These are phyloP conservation scores for Heterohyrax brucei DNA, from an alignment of 2,797 vertebrate genomes.

Conservation along the genomic window DNA sequence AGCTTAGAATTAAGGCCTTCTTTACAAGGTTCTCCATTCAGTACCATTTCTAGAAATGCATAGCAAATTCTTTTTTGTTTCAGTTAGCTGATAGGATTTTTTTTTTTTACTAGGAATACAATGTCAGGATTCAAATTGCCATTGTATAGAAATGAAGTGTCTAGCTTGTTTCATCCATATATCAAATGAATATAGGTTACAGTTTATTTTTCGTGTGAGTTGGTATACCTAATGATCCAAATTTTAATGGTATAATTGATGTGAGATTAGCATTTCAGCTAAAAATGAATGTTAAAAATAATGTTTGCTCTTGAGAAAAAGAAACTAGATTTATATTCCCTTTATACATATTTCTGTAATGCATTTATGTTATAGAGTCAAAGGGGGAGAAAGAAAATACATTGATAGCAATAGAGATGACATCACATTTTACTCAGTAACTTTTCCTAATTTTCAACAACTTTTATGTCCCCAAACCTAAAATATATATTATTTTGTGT, in stretches of 20 bases:
- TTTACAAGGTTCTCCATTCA: constrained; percentile 61
- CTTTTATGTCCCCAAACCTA: neutral
- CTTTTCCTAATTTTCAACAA: constrained; percentile 13
- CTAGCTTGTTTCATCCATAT: constrained; percentile 25
- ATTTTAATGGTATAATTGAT: constrained; percentile 65
- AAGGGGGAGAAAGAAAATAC: neutral
- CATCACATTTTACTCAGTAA: constrained; percentile 23
- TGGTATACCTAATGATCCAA: neutral
- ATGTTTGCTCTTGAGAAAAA: constrained; percentile 15
- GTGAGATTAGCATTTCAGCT: constrained; percentile 15
- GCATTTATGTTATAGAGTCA: neutral
- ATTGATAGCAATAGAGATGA: neutral
- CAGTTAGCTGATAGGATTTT: constrained; percentile 53
- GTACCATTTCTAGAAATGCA: constrained; percentile 68
- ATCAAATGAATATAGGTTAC: neutral
- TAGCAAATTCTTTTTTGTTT: constrained; percentile 64
- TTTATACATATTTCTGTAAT: constrained; percentile 26
- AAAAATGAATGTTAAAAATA: constrained; percentile 67
- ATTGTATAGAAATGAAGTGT: constrained; percentile 30
- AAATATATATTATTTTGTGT: constrained; percentile 1
- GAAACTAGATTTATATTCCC: constrained; percentile 28
- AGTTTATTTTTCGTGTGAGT: constrained; percentile 26
- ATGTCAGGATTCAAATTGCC: constrained; percentile 32
- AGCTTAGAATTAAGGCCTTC: constrained; percentile 71
- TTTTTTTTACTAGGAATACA: constrained; percentile 37